These are phyloP conservation scores for Hirudo medicinalis DNA, from an alignment of 1,140 invertebrate species.

Conservation along the genomic window DNA sequence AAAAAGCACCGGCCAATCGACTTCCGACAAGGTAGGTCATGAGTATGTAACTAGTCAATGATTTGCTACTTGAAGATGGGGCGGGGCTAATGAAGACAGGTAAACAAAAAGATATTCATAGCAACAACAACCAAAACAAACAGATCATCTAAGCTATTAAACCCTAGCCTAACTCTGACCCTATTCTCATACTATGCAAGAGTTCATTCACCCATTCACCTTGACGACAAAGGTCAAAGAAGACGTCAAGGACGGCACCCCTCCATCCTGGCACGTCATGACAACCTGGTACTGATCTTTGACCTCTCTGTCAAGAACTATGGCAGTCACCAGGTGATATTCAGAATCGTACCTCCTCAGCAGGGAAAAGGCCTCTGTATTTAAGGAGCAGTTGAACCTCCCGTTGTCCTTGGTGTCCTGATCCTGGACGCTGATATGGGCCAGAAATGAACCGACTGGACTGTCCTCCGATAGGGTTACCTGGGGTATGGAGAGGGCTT, in stretches of 20 bases:
- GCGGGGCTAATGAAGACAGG: too few species aligned
- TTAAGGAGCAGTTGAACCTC: constrained; percentile 39
- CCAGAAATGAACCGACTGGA: constrained; percentile 70
- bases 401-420: constrained; percentile 76
- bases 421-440: constrained; percentile 75
- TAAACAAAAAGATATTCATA: too few species aligned
- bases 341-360: constrained; percentile 12
- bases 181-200: too few species aligned
- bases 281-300: background rate
- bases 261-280: constrained; percentile 17
- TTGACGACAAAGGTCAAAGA: background rate
- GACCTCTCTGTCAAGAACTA: constrained; percentile 13
- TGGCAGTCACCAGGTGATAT: constrained; percentile 15
- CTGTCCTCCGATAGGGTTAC: constrained; percentile 85
- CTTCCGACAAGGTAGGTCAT: too few species aligned
- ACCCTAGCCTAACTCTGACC: too few species aligned
- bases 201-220: background rate
- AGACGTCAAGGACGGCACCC: background rate
- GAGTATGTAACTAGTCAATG: too few species aligned
- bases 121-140: too few species aligned
- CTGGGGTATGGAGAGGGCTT: background rate
- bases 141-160: too few species aligned
- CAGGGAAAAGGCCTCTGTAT: constrained; percentile 15
- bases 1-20: too few species aligned
- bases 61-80: too few species aligned